Evolutionary conservation across 2,888 invertebrate genomes (phyloP), one percentile per base, ranked within the genome.

Genomic region (Digitonthophagus gazella): DNA sequence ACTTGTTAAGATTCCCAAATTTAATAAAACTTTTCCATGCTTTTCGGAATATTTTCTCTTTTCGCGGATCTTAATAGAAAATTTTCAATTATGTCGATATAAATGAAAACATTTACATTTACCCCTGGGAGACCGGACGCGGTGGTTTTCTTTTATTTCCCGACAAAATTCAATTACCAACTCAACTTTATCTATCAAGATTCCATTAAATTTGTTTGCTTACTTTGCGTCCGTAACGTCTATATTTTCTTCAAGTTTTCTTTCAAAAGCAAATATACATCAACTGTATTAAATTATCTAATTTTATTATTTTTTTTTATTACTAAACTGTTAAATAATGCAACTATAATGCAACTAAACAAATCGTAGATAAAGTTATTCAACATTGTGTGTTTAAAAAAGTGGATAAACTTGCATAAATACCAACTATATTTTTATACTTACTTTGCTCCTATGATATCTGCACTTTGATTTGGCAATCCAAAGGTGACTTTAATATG

Each of bases 381-480:
- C n/a, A n/a, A n/a, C n/a, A n/a, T n/a, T n/a, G n/a, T n/a, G n/a
- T n/a, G n/a, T n/a, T n/a, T n/a, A n/a, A n/a, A n/a, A n/a, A n/a
- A n/a, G n/a, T n/a, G n/a, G n/a, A n/a, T n/a, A n/a, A n/a, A n/a
- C n/a, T n/a, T n/a, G n/a, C n/a, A n/a, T n/a, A n/a, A n/a, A n/a
- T n/a, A n/a, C n/a, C n/a, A n/a, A n/a, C n/a, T n/a, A n/a, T n/a
- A n/a, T n/a, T n/a, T n/a, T n/a, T n/a, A 44, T 44, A 44, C 86
- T 84, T 78, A 90, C 90, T 88, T 89, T 28, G 91, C 90, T 75
- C 91, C 91, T 72, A 97, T 89, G 71, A 97, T 90, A 82, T 97
- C 96, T 76, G 93, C 91, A 76, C 91, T 93, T 67, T 93, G 89
- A 76, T 91, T 90, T 0, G 96, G 96, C 72, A 96, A 83, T 71